Base-by-base conservation (phyloP, 2,113 vertebrate genomes). In the Spea bombifrons region DNA sequence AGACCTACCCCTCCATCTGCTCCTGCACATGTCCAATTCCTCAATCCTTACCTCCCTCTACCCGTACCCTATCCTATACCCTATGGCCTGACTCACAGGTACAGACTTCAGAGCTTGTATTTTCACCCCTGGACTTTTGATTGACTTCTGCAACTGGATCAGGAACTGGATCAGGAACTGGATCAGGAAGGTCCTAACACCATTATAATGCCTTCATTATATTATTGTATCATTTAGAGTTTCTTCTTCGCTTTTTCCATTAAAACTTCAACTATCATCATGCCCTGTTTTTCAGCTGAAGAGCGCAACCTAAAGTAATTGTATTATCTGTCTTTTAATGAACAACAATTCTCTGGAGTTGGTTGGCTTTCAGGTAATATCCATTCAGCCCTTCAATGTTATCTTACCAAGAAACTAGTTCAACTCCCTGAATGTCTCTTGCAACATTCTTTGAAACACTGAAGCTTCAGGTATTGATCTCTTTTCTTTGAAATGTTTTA, bases 401-500 rank as follows among this genome's bases (percentile, higher is more conserved):
- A 80, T 73, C 64, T 80, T 67, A 67, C 70, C 72, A 63, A 72
- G 64, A 73, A 73, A 73, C 70, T 53, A 66, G 70, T 57, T 80
- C 61, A 80, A 73, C 64, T 80, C 71, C 77, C 71, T 67, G 63
- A 80, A 80, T 80, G 77, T 80, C 77, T 73, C 73, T 67, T 73
- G 77, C 77, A 73, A 67, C 77, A 73, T 66, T 73, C 77, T 80
- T 73, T 80, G 77, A 80, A 80, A 73, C 67, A 57, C 15, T 73
- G 71, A 80, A 80, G 77, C 64, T 80, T 73, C 52, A 67, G 43
- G 77, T 80, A 80, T 80, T 80, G 77, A 80, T 80, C 71, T 73
- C 9, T 73, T 48, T 66, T 7, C 71, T 80, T 80, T 73, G 77
- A 80, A 80, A 80, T 80, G 71, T 59, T 80, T 49, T 80, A 73